These are phyloP conservation scores for Lasaia peninsularis DNA, from an alignment of 1,140 invertebrate species.

Conservation along the genomic window DNA sequence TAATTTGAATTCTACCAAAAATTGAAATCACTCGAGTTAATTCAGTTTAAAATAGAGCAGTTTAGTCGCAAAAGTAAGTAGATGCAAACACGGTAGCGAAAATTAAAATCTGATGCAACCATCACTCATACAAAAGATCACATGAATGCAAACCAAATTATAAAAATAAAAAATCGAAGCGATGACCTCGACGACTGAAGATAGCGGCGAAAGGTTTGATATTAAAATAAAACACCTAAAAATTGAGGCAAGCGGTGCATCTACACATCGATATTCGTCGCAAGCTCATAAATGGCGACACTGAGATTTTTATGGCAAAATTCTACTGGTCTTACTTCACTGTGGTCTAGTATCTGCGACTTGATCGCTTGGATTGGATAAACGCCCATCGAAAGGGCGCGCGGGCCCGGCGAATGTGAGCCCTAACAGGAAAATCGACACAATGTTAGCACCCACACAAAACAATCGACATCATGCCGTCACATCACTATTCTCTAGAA, in stretches of 20 bases:
- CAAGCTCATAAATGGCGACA: constrained; percentile 63
- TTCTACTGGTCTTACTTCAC: constrained; percentile 88
- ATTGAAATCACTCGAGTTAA: background rate
- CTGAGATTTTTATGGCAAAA: constrained; percentile 44
- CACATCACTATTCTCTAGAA: constrained; percentile 47
- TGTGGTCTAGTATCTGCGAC: constrained; percentile 88
- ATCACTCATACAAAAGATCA: constrained; percentile 30
- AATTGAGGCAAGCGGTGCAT: constrained; percentile 68
- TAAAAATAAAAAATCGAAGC: constrained; percentile 42
- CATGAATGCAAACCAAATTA: constrained; percentile 37
- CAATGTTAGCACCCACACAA: constrained; percentile 75
- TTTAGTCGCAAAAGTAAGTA: background rate
- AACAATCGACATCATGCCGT: constrained; percentile 60
- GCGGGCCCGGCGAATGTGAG: constrained; percentile 91
- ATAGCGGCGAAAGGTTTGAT: constrained; percentile 39
- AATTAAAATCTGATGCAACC: constrained; percentile 38
- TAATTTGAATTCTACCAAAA: background rate
- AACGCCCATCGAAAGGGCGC: constrained; percentile 90
- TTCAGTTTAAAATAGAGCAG: background rate
- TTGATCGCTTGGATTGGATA: constrained; percentile 91
- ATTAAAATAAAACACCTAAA: constrained; percentile 61
- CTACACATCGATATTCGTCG: constrained; percentile 69
- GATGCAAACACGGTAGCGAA: constrained; percentile 8
- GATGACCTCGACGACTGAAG: constrained; percentile 32
- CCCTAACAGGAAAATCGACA: constrained; percentile 83